Base-by-base conservation (phyloP, 2,797 vertebrate species). In the Anguilla marmorata region DNA sequence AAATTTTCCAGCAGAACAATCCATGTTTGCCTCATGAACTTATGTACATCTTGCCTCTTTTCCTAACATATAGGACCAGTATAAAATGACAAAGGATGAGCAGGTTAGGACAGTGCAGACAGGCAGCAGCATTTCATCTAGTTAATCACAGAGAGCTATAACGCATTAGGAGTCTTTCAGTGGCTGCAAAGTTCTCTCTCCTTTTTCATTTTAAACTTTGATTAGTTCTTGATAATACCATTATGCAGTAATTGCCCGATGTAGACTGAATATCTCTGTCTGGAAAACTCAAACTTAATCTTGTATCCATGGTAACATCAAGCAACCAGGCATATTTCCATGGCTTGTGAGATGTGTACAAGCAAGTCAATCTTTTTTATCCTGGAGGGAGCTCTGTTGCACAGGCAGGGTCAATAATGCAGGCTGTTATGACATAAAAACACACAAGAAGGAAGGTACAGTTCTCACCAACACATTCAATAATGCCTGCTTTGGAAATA, bases 161-260 rank as follows among this genome's bases (percentile, higher is more conserved):
- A 52, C 30, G 27, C 54, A 89, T 91, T 92, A 89, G 45, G 89
- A 85, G 90, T 89, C 45, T 88, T 85, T 33, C 37, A 63, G 24
- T 72, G 41, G 45, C 58, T 87, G 83, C 27, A 1, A 89, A 37
- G 83, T 24, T 82, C 88, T 50, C 60, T 86, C 88, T 87, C 87
- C 82, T 86, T 66, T 87, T 86, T 76, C 60, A 89, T 90, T 90
- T 88, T n/a, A 84, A 16, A 86, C 30, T 86, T 89, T 89, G 63
- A 74, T 72, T 58, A 52, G 85, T 76, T 89, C 60, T 89, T 87
- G 87, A 88, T 88, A 56, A 85, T 93, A 94, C 93, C 89, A 92
- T 95, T 93, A 93, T 93, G 89, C 88, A 90, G 91, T 91, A 93
- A 93, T 95, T 94, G 95, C 94, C 94, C 94, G 94, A 94, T 90